A percentile compares a stretch with the other conserved stretches of the same genome.
phyloP scores from a whole-genome alignment of 2,113 vertebrate genomes.

The Aptenodytes patagonicus region DNA sequence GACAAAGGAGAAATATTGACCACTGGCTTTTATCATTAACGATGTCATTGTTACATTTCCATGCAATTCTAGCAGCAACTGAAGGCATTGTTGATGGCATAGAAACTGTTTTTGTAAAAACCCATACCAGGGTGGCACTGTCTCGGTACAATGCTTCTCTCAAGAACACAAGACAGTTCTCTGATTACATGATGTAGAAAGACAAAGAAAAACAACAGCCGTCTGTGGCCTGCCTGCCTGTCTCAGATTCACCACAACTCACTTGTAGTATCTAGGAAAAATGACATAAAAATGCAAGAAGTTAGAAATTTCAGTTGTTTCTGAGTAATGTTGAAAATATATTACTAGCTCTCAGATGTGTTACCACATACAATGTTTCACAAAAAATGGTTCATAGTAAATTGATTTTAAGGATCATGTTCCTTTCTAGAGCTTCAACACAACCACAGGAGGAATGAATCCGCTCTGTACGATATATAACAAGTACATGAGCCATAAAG shows the following conservation, averaged over 20 bases:
- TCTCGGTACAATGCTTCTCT: constrained; percentile 40
- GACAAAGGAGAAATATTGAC: background rate
- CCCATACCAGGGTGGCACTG: background rate
- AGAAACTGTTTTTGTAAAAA: constrained; percentile 20
- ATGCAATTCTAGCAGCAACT: background rate
- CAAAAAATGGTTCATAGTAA: background rate
- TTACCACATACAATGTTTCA: fast-evolving
- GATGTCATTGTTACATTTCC: background rate
- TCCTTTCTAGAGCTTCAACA: background rate
- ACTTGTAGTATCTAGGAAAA: background rate
- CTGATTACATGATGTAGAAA: background rate
- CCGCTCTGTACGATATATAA: background rate
- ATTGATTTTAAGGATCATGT: background rate
- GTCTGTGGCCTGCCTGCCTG: background rate
- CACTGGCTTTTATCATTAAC: background rate
- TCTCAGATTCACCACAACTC: background rate
- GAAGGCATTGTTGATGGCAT: constrained; percentile 12
- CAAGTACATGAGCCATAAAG: background rate
- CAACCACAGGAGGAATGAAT: background rate
- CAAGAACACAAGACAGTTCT: background rate
- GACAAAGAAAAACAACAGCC: background rate
- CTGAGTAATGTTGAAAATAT: background rate
- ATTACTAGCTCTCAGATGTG: background rate
- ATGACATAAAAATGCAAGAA: background rate
- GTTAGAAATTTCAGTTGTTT: background rate